A percentile compares a stretch with the other conserved stretches of the same genome.
These are phyloP conservation scores for Corythornis cristatus DNA, from an alignment of 2,113 vertebrate genomes.

Conservation along the genomic window DNA sequence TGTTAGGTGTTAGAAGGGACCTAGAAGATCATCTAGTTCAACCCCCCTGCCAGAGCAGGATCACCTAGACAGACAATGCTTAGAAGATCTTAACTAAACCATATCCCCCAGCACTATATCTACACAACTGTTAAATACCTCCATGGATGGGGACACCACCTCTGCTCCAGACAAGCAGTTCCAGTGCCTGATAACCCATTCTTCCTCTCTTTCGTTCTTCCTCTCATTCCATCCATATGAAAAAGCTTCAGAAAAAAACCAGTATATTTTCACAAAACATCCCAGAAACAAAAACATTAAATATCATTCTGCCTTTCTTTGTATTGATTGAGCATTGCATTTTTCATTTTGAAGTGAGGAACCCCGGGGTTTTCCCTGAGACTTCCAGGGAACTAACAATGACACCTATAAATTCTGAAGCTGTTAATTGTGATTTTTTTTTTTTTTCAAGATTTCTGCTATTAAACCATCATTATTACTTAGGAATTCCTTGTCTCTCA, in stretches of 20 bases:
- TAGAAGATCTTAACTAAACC: too few species aligned
- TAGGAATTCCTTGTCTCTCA: slow-evolving; percentile 6
- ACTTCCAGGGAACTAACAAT: neutral
- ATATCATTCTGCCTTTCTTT: neutral
- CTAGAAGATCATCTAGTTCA: too few species aligned
- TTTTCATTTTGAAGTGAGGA: neutral
- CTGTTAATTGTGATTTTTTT: slow-evolving; percentile 10
- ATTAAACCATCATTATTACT: slow-evolving; percentile 11
- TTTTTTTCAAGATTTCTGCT: neutral
- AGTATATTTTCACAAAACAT: neutral
- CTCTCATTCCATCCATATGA: neutral
- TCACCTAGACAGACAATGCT: too few species aligned
- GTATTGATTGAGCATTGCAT: neutral
- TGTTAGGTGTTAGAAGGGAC: too few species aligned
- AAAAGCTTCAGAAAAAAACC: neutral
- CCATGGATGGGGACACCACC: too few species aligned
- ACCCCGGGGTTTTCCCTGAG: neutral
- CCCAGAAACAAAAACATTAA: neutral
- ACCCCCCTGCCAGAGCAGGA: too few species aligned
- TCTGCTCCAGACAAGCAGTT: too few species aligned
- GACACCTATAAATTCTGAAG: neutral
- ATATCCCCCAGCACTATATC: too few species aligned
- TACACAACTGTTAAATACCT: too few species aligned
- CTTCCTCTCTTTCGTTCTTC: neutral
- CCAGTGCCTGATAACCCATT: too few species aligned